Evolutionary conservation across 2,888 invertebrate genomes (phyloP), one percentile per base, ranked within the genome.

Genomic region (Scelioninae gen. 2): DNA sequence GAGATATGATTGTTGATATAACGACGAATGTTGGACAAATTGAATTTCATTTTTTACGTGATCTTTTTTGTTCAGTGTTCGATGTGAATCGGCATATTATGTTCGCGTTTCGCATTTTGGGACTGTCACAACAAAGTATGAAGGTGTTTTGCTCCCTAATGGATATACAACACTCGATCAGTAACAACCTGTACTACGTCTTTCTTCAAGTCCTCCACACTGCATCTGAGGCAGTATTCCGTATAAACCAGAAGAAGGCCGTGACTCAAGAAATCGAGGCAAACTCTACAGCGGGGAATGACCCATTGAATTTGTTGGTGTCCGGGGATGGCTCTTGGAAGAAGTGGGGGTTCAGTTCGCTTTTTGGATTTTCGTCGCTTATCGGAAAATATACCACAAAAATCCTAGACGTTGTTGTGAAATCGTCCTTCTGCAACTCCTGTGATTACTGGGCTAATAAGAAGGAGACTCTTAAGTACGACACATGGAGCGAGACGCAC

Each of bases 21-120:
- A n/a, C n/a, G n/a, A n/a, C n/a, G n/a, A n/a, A n/a, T n/a, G n/a
- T n/a, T n/a, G n/a, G n/a, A n/a, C n/a, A n/a, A n/a, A n/a, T n/a
- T n/a, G n/a, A n/a, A n/a, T n/a, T n/a, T n/a, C n/a, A n/a, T n/a
- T n/a, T n/a, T n/a, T n/a, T n/a, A n/a, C n/a, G 46, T 15, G 46
- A 28, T 1, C 15, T 1, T 0, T 46, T n/a, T n/a, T n/a, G n/a
- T 46, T 7, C n/a, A 22, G 46, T 46, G 46, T 16, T 10, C n/a
- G 48, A 48, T 11, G 33, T 48, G 4, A 48, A 52, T 37, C 37
- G 52, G 11, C 52, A 37, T 1, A 16, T 52, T 9, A 52, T 52
- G 52, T 35, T 37, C 13, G 35, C 35, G 4, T 37, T 52, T 37
- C 52, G 35, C 13, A 11, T 48, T 7, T 31, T 52, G n/a, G 52